Conservation (phyloP, 2,797 vertebrate genomes). For the Fratercula arctica region DNA sequence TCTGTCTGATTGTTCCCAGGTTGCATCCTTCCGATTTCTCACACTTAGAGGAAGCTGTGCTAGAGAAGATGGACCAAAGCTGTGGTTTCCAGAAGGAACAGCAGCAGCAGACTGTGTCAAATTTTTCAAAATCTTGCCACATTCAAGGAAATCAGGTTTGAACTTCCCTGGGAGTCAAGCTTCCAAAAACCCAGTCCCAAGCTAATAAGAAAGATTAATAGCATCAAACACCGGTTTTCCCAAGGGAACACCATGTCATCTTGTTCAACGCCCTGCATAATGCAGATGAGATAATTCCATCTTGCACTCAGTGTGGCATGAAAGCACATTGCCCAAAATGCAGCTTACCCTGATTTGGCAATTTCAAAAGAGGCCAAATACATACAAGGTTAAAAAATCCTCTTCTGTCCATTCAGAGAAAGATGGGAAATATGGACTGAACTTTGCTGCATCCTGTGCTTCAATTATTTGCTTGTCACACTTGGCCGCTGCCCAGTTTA, state of each 20-base stretch:
- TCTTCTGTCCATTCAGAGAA: not conserved
- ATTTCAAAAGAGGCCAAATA: not conserved
- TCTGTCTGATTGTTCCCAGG: not conserved
- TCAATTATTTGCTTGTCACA: not conserved
- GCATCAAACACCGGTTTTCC: not conserved
- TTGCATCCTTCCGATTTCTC: not conserved
- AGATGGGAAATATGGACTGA: not conserved
- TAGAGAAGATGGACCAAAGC: not conserved
- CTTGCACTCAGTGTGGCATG: not conserved
- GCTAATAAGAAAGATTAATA: not conserved
- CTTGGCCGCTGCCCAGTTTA: not conserved
- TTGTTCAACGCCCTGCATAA: not conserved
- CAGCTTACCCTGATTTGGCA: not conserved
- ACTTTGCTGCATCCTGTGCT: not conserved
- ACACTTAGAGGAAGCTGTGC: not conserved
- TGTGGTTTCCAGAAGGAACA: not conserved
- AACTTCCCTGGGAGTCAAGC: not conserved
- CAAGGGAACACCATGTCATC: not conserved
- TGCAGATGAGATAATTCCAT: not conserved
- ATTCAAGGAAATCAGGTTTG: not conserved
- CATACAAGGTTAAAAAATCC: not conserved
- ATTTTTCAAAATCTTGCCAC: not conserved
- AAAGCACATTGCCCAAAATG: not conserved
- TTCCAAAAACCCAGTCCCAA: not conserved
- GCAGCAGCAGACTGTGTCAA: not conserved